A percentile compares a stretch with the other conserved stretches of the same genome.
These are phyloP conservation scores for Rhabditoides inermis DNA, from an alignment of 2,888 invertebrate species.

Conservation along the genomic window DNA sequence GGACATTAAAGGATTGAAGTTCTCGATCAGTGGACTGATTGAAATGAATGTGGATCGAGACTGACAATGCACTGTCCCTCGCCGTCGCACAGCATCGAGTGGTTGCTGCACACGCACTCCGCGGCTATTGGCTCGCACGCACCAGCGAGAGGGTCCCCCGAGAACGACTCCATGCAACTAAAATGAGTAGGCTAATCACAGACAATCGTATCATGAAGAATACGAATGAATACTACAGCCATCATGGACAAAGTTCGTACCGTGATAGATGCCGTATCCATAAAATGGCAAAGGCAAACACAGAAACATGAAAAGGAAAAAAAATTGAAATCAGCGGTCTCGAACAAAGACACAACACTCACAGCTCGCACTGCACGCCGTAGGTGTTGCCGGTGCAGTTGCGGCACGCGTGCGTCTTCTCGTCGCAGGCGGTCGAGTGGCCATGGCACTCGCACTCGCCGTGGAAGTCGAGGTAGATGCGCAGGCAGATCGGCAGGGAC, in stretches of 20 bases:
- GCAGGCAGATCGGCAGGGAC: slow-evolving; percentile 26
- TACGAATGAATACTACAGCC: no score
- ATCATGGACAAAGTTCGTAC: no score
- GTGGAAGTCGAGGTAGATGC: slow-evolving; percentile 26
- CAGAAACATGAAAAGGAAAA: no score
- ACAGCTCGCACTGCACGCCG: slow-evolving; percentile 81
- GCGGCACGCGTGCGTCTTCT: slow-evolving; percentile 77
- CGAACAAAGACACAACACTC: no score
- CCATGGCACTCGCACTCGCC: slow-evolving; percentile 23
- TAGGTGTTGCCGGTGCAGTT: slow-evolving; percentile 91
- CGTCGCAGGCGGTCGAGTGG: slow-evolving; percentile 13
- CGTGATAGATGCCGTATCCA: no score
- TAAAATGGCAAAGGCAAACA: no score
- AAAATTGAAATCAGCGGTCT: no score
- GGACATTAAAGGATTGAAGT: no score
- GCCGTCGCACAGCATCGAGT: slow-evolving; percentile 15
- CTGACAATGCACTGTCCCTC: slow-evolving; percentile 13
- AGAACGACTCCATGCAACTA: slow-evolving; percentile 7
- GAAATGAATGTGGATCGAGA: no score
- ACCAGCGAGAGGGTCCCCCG: slow-evolving; percentile 3
- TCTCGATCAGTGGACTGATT: no score
- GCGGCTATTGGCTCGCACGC: background rate
- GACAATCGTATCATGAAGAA: no score
- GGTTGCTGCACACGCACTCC: slow-evolving; percentile 20
- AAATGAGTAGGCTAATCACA: no score